These are phyloP conservation scores for Parascotia fuliginaria DNA, from an alignment of 2,888 invertebrate genomes.

Conservation along the genomic window DNA sequence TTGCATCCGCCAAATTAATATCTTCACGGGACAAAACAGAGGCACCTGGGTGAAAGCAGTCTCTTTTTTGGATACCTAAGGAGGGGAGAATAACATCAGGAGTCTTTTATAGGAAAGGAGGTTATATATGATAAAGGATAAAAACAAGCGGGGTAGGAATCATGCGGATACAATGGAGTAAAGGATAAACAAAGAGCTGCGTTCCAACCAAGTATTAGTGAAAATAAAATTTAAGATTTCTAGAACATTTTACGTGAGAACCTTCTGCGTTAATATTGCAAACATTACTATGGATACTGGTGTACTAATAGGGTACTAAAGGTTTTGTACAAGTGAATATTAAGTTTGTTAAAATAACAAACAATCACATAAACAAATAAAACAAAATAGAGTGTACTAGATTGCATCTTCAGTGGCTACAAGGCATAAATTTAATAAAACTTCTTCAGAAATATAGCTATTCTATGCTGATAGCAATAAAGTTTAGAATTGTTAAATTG, in stretches of 20 bases:
- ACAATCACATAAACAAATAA: conserved; percentile 2
- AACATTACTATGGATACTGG: too few species aligned
- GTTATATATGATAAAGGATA: conserved; percentile 17
- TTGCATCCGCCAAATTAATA: conserved; percentile 86
- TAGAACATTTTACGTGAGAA: too few species aligned
- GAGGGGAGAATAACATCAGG: conserved; percentile 58
- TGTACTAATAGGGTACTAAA: background rate
- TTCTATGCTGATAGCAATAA: too few species aligned
- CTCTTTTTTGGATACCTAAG: conserved; percentile 87
- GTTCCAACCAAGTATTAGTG: conserved; percentile 81
- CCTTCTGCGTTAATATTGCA: too few species aligned
- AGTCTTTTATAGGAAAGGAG: conserved; percentile 44
- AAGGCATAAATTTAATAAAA: too few species aligned
- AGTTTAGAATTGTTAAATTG: too few species aligned
- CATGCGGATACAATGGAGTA: conserved; percentile 40
- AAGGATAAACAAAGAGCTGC: conserved; percentile 64
- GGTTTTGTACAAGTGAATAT: background rate
- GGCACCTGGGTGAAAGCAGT: conserved; percentile 97
- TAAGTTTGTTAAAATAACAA: conserved; percentile 1
- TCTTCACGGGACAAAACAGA: conserved; percentile 88
- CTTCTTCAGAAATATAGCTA: too few species aligned
- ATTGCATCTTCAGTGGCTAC: too few species aligned
- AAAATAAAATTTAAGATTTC: too few species aligned
- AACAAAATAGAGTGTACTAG: too few species aligned
- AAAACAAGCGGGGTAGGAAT: conserved; percentile 36